Conservation (phyloP, 2,797 vertebrate species). For the Macrochelys suwanniensis region DNA sequence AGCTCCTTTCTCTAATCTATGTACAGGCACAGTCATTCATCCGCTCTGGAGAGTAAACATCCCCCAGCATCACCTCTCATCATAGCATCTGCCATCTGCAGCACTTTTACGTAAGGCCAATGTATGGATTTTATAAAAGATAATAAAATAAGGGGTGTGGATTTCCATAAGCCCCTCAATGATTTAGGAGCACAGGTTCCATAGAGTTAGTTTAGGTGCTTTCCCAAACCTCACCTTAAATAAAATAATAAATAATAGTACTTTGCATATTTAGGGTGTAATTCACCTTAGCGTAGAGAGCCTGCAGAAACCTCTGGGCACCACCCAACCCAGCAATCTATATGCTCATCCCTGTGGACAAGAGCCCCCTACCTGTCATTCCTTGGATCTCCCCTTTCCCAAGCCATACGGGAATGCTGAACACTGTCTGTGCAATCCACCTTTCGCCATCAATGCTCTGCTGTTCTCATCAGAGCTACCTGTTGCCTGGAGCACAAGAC, state of each 20-base stretch:
- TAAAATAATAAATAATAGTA: fast-evolving
- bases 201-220: fast-evolving
- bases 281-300: not conserved
- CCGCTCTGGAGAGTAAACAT: not conserved
- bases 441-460: not conserved
- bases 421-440: not conserved
- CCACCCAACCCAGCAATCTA: not conserved
- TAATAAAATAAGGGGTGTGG: fast-evolving
- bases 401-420: not conserved
- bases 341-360: not conserved
- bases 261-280: not conserved
- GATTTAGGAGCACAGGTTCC: not conserved
- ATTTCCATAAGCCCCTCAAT: fast-evolving
- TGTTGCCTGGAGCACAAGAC: too few species aligned
- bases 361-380: too few species aligned
- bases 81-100: fast-evolving
- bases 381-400: not conserved
- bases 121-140: not conserved
- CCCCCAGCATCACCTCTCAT: fast-evolving
- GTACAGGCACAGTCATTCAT: not conserved
- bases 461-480: not conserved
- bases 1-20: not conserved
- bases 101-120: fast-evolving
- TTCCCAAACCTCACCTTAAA: not conserved
- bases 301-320: not conserved